Conservation (phyloP, 2,888 invertebrate species). For the Drosophila fulvimacula region DNA sequence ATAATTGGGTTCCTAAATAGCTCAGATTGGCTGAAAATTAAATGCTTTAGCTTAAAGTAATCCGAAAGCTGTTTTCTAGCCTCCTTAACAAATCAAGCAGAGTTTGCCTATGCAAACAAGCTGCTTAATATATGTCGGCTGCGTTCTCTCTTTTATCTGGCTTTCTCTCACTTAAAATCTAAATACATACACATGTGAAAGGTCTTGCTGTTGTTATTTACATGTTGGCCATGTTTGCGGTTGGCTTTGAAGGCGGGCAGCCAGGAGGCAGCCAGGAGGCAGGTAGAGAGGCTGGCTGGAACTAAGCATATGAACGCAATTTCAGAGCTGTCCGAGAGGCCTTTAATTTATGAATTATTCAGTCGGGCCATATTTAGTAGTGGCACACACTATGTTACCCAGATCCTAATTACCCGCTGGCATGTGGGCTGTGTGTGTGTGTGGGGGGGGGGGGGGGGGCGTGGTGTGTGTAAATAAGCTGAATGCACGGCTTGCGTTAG, state of each 20-base stretch:
- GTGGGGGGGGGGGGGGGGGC: not conserved
- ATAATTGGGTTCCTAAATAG: not conserved
- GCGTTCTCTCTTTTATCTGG: not conserved
- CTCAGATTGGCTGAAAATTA: not conserved
- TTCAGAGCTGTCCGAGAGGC: slow-evolving; percentile 29
- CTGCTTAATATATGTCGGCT: slow-evolving; percentile 21
- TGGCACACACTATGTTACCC: slow-evolving; percentile 47
- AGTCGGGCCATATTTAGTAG: slow-evolving; percentile 61
- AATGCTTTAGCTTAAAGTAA: not conserved
- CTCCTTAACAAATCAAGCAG: not conserved
- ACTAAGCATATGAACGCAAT: slow-evolving; percentile 19
- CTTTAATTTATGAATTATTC: slow-evolving; percentile 72
- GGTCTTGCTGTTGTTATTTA: slow-evolving; percentile 47
- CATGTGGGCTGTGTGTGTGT: slow-evolving; percentile 15
- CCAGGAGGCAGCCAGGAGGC: slow-evolving; percentile 8
- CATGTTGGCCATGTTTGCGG: slow-evolving; percentile 65
- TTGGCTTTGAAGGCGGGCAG: slow-evolving; percentile 44
- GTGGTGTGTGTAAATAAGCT: slow-evolving; percentile 38
- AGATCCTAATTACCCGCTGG: slow-evolving; percentile 64
- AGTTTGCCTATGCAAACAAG: slow-evolving; percentile 13
- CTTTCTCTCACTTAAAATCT: slow-evolving; percentile 5
- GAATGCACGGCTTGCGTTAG: slow-evolving; percentile 22
- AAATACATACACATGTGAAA: slow-evolving; percentile 4
- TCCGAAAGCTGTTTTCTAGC: not conserved
- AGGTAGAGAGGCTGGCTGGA: slow-evolving; percentile 9